Evolutionary conservation across 2,888 invertebrate genomes (phyloP).

Genomic region (Spicauda simplicius): DNA sequence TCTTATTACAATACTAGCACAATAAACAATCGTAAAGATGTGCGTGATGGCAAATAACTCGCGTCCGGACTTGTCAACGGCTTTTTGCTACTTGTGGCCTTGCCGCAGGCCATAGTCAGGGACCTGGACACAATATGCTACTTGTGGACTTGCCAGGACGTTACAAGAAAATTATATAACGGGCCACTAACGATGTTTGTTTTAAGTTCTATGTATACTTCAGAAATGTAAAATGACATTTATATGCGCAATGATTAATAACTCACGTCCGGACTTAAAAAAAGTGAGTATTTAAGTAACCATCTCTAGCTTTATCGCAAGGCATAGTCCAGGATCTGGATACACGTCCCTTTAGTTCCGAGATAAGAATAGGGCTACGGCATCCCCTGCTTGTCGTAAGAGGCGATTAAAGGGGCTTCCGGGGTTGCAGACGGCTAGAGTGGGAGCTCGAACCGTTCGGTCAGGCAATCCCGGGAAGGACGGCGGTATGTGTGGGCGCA

Average conservation of each 20-base stretch:
- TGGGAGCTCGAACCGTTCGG: no score
- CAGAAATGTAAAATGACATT: conserved; percentile 45
- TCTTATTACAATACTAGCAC: conserved; percentile 44
- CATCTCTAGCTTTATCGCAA: conserved; percentile 42
- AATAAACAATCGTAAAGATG: conserved; percentile 48
- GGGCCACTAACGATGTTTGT: no score
- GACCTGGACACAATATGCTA: conserved; percentile 5
- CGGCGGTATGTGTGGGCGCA: no score
- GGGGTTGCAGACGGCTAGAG: no score
- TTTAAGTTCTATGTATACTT: no score
- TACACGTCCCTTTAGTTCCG: no score
- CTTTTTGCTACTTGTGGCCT: conserved; percentile 50
- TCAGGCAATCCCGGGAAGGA: no score
- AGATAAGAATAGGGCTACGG: no score
- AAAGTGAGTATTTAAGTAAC: conserved; percentile 55
- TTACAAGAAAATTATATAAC: no score
- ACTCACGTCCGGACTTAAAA: conserved; percentile 51
- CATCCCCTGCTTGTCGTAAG: no score
- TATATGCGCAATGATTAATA: conserved; percentile 50
- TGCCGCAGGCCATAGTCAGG: conserved; percentile 42
- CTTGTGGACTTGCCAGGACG: no score
- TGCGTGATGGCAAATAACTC: conserved; percentile 51
- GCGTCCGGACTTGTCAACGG: conserved; percentile 53
- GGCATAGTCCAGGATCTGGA: conserved; percentile 42
- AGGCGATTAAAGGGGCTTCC: no score